phyloP scores from a whole-genome alignment of 2,113 vertebrate species.

The Chloebia gouldiae region DNA sequence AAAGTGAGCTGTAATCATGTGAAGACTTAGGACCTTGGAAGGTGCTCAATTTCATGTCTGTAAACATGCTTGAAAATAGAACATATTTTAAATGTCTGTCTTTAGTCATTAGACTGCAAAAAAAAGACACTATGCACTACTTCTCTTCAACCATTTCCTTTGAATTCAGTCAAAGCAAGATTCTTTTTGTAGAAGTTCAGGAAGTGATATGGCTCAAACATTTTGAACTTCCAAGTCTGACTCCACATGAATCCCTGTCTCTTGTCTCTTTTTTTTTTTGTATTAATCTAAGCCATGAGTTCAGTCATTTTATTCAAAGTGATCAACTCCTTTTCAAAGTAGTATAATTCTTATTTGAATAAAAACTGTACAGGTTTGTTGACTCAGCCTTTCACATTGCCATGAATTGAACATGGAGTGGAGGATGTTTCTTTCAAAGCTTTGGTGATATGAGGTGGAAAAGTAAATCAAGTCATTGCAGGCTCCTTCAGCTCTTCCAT shows the following conservation, averaged over 20 bases:
- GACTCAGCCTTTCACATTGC: background rate
- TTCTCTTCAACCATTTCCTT: background rate
- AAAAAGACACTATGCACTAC: background rate
- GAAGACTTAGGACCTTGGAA: background rate
- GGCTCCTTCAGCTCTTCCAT: background rate
- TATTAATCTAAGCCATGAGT: background rate
- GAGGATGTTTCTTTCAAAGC: background rate
- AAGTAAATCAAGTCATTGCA: background rate
- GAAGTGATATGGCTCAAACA: background rate
- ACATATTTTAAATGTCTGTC: background rate
- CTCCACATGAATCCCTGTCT: background rate
- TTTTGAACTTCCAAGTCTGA: background rate
- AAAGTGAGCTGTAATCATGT: background rate
- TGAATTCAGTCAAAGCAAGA: background rate
- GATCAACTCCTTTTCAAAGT: background rate
- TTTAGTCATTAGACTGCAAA: background rate
- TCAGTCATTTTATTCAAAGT: background rate
- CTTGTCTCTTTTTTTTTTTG: background rate
- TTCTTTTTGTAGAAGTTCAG: background rate
- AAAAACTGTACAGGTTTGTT: background rate
- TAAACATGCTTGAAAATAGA: background rate
- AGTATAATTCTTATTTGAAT: background rate
- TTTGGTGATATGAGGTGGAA: background rate
- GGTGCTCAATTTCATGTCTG: background rate
- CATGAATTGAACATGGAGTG: background rate